Evolutionary conservation across 2,113 vertebrate species (phyloP).

Genomic region (Urocolius indicus): DNA sequence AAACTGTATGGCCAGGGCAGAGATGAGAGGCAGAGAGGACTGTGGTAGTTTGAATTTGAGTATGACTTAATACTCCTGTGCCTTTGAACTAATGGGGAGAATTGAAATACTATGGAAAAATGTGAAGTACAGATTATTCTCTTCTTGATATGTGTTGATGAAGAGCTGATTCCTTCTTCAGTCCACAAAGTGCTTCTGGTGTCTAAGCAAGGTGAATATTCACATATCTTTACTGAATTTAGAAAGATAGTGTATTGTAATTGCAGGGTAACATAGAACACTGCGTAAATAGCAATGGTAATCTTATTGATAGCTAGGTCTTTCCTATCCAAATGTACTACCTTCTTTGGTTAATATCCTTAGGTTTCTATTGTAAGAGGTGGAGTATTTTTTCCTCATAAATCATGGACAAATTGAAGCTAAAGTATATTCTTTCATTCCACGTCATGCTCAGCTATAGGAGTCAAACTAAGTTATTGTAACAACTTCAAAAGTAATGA

Average conservation of each 20-base stretch:
- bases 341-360: neutral
- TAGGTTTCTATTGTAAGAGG: neutral
- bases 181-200: neutral
- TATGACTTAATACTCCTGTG: neutral
- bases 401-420: neutral
- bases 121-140: neutral
- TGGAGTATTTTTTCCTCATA: neutral
- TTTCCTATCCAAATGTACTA: neutral
- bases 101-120: neutral
- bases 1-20: neutral
- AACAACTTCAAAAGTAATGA: neutral
- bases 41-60: neutral
- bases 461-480: neutral
- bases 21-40: neutral
- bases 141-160: neutral
- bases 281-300: neutral
- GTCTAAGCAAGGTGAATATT: neutral
- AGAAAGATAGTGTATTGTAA: neutral
- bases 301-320: neutral
- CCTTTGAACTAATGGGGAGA: neutral
- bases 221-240: neutral
- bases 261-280: neutral
- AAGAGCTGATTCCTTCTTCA: neutral
- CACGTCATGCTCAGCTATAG: neutral
- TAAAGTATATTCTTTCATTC: neutral